Evolutionary conservation across 2,888 invertebrate species (phyloP), one percentile per base, ranked within the genome.

Genomic region (Phlogophora meticulosa): DNA sequence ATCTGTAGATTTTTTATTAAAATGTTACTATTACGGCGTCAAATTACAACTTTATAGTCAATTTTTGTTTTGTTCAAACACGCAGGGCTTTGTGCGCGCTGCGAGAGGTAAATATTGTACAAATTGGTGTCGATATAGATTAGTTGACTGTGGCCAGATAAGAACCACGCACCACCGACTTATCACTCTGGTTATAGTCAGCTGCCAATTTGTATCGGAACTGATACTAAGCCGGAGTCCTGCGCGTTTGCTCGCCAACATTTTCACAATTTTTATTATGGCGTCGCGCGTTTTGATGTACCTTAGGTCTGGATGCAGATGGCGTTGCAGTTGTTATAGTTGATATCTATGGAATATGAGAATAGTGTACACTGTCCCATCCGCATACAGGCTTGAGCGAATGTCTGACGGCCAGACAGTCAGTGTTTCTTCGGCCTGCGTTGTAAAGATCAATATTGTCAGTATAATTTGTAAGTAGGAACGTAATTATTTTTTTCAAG

Each of bases 401-500:
- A 63, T 53, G 52, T 76, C 62, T 57, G 59, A 65, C 55, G 60
- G 58, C 51, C 52, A 36, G 43, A 59, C 52, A 34, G 64, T 42
- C 73, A 43, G 51, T 42, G 64, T 72, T 46, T 42, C 58, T 55
- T 65, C 57, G 59, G 40, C 69, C 69, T 59, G 67, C 63, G 56
- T 38, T 52, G 22, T 61, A 62, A 58, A 68, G 49, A 61, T 70
- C 73, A 77, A 79, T n/a, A n/a, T 5, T 82, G 81, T 86, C 86
- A 83, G 81, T 78, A 74, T 86, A 83, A 81, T 78, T 79, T 87
- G 80, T 83, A 88, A 86, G 85, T 88, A 89, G 87, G 76, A 83
- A 82, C 87, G 83, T 90, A 87, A 88, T 86, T n/a, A n/a, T 86
- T 87, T 90, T 88, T 91, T 78, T 28, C 28, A 90, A 88, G 88